Conservation (phyloP, 2,888 invertebrate genomes). For the Colostygia pectinataria region DNA sequence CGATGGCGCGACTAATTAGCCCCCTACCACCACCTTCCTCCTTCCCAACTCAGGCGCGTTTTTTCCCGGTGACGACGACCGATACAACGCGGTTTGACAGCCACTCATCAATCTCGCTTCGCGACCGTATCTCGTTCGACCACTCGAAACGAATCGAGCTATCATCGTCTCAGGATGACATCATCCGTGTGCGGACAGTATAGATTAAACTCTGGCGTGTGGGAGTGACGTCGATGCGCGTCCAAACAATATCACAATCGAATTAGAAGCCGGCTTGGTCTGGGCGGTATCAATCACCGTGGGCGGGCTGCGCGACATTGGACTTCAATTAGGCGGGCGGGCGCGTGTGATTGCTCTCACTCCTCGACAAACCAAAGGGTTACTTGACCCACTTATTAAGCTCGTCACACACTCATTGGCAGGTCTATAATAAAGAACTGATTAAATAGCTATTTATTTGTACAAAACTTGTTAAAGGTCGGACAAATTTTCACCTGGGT, state of each 20-base stretch:
- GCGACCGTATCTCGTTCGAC: conserved; percentile 48
- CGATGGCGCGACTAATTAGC: conserved; percentile 76
- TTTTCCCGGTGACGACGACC: conserved; percentile 50
- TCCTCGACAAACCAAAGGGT: conserved; percentile 73
- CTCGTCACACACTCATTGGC: conserved; percentile 59
- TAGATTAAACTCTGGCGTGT: conserved; percentile 52
- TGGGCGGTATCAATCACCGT: conserved; percentile 79
- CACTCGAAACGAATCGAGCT: conserved; percentile 51
- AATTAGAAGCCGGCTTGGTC: conserved; percentile 70
- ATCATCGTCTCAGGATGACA: conserved; percentile 54
- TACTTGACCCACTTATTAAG: conserved; percentile 79
- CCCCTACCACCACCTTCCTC: conserved; percentile 58
- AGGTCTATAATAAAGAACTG: conserved; percentile 54
- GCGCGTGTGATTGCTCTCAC: conserved; percentile 77
- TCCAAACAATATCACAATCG: conserved; percentile 76
- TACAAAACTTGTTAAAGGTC: conserved; percentile 12
- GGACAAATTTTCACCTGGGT: not conserved
- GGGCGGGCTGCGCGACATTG: conserved; percentile 80
- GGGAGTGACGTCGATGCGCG: conserved; percentile 61
- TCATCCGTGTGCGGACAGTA: conserved; percentile 55
- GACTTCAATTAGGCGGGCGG: conserved; percentile 81
- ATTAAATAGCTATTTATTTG: conserved; percentile 58
- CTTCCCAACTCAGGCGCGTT: conserved; percentile 48
- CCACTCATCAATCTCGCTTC: conserved; percentile 54
- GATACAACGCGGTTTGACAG: conserved; percentile 49